Evolutionary conservation across 2,888 invertebrate genomes (phyloP).

Genomic region (Pyrochroa serraticornis): DNA sequence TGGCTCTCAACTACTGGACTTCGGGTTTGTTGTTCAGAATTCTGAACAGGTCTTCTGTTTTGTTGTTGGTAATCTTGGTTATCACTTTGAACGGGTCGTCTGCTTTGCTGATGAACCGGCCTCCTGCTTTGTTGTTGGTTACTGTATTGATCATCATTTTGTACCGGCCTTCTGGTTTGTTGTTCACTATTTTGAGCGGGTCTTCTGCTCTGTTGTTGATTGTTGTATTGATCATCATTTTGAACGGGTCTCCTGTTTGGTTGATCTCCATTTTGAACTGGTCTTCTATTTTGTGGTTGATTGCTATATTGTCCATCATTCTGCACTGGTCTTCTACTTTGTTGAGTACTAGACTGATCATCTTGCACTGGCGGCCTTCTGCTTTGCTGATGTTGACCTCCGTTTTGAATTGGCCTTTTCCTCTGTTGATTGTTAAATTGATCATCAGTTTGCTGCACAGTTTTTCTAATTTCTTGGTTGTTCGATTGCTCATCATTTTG

Average conservation of each 20-base stretch:
- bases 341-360: slow-evolving; percentile 46
- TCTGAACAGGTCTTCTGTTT: slow-evolving; percentile 32
- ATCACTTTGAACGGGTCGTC: neutral
- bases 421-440: slow-evolving; percentile 25
- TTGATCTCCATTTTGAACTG: slow-evolving; percentile 34
- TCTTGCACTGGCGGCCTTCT: neutral
- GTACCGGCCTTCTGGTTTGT: slow-evolving; percentile 48
- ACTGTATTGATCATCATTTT: slow-evolving; percentile 48
- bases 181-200: slow-evolving; percentile 8
- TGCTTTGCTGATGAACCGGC: slow-evolving; percentile 9
- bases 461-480: slow-evolving; percentile 31
- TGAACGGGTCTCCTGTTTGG: slow-evolving; percentile 21
- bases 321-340: slow-evolving; percentile 22
- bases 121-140: slow-evolving; percentile 38
- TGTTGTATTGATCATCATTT: slow-evolving; percentile 38
- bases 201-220: slow-evolving; percentile 27
- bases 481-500: slow-evolving; percentile 33
- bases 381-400: slow-evolving; percentile 39
- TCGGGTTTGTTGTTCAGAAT: slow-evolving; percentile 19
- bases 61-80: slow-evolving; percentile 39
- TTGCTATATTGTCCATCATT: slow-evolving; percentile 40
- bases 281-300: slow-evolving; percentile 44
- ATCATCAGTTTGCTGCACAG: no score
- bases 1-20: slow-evolving; percentile 27
- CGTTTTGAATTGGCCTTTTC: slow-evolving; percentile 51